Percentiles rank a stretch among this genome's conserved stretches.
phyloP scores from a whole-genome alignment of 2,888 invertebrate species.

The Heliconius erato region DNA sequence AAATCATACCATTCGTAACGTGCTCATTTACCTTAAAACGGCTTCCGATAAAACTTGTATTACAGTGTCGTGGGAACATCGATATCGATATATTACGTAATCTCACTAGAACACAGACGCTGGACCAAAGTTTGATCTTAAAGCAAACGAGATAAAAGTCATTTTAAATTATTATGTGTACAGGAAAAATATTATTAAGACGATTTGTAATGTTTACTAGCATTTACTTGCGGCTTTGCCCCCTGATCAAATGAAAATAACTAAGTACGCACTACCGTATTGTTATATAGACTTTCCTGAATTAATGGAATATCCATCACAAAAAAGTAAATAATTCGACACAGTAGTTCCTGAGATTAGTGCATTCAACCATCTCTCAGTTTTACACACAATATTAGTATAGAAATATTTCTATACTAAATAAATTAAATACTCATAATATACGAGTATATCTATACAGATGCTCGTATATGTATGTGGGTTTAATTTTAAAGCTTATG shows the following conservation, averaged over 20 bases:
- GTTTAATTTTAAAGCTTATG: constrained; percentile 11
- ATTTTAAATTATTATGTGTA: not conserved
- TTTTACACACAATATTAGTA: too few relatives aligned
- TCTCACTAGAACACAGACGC: constrained; percentile 45
- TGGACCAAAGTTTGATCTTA: constrained; percentile 19
- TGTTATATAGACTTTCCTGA: too few relatives aligned
- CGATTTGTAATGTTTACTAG: constrained; percentile 10
- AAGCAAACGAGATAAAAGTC: not conserved
- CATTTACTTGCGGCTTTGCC: not conserved
- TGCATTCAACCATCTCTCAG: not conserved
- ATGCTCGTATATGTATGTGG: not conserved
- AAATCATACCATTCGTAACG: too few relatives aligned
- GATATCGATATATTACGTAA: constrained; percentile 51
- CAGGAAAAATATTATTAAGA: constrained; percentile 35
- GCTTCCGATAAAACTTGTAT: constrained; percentile 35
- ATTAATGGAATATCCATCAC: too few relatives aligned
- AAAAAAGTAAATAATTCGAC: too few relatives aligned
- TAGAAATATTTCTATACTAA: too few relatives aligned
- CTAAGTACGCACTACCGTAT: too few relatives aligned
- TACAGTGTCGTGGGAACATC: constrained; percentile 48
- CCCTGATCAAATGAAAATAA: too few relatives aligned
- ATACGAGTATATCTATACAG: too few relatives aligned
- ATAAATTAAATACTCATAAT: too few relatives aligned
- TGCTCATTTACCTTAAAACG: constrained; percentile 16
- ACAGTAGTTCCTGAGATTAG: too few relatives aligned